Conservation (phyloP, 2,797 vertebrate genomes). For the Margarornis squamiger region DNA sequence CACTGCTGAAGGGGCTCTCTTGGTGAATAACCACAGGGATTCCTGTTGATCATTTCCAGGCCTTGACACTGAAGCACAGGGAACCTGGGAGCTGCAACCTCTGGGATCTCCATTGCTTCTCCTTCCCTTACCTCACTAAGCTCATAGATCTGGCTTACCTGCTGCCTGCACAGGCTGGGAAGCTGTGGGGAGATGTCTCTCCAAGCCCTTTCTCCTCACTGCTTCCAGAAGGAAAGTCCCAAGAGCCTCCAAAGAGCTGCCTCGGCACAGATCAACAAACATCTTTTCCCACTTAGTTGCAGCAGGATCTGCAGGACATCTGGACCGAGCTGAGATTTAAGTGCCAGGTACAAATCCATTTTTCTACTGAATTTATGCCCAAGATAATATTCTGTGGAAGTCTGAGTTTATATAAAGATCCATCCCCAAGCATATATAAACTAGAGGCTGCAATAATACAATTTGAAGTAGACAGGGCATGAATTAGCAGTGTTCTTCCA, state of each 20-base stretch:
- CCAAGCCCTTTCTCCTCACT: background rate
- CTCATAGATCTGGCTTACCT: background rate
- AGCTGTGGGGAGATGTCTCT: background rate
- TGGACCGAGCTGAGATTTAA: background rate
- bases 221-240: background rate
- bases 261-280: background rate
- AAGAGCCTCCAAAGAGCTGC: background rate
- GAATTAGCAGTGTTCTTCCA: conserved; percentile 47
- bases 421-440: conserved; percentile 30
- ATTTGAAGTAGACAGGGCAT: conserved; percentile 7
- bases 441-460: background rate
- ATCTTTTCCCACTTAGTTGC: background rate
- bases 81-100: background rate
- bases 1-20: background rate
- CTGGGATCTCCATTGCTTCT: background rate
- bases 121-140: background rate
- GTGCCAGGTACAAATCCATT: background rate
- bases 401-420: conserved; percentile 21
- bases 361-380: background rate
- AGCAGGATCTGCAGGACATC: background rate
- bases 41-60: background rate
- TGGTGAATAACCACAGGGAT: background rate
- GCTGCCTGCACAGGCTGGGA: background rate
- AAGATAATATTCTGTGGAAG: conserved; percentile 6
- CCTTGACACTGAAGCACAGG: background rate